Evolutionary conservation across 2,113 vertebrate species (phyloP).

Genomic region (Ciconia boyciana): DNA sequence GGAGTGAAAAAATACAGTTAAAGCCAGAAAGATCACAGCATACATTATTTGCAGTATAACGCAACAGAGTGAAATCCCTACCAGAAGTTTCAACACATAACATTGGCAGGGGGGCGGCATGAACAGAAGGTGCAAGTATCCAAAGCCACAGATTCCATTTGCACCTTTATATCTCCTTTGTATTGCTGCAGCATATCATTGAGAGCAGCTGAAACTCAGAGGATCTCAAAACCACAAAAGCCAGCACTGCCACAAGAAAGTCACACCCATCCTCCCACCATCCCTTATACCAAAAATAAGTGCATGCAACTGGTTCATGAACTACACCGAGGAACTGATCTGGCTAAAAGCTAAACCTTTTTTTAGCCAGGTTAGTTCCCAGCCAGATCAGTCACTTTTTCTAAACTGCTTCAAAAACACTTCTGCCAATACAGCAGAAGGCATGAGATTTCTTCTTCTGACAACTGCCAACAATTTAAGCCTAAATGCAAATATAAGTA

Average conservation of each 20-base stretch:
- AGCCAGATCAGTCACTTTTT: neutral
- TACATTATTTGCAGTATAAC: neutral
- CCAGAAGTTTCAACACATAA: neutral
- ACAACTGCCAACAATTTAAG: neutral
- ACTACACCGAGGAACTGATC: neutral
- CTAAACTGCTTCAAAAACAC: neutral
- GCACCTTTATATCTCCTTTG: neutral
- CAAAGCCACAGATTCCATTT: neutral
- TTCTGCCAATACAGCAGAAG: slow-evolving; percentile 10
- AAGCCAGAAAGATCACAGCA: neutral
- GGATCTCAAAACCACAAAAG: neutral
- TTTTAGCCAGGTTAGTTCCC: neutral
- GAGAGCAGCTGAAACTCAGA: neutral
- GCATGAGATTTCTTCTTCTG: neutral
- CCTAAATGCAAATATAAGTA: neutral
- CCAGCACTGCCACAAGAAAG: neutral
- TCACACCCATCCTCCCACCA: neutral
- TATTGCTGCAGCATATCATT: neutral
- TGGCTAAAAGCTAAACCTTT: neutral
- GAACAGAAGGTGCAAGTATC: neutral
- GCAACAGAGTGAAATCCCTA: neutral
- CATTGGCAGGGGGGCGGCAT: accelerated
- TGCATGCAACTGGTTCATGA: neutral
- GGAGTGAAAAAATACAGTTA: neutral
- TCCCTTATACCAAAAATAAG: neutral